Evolutionary conservation across 2,797 vertebrate species (phyloP).

Genomic region (Trachops cirrhosus): DNA sequence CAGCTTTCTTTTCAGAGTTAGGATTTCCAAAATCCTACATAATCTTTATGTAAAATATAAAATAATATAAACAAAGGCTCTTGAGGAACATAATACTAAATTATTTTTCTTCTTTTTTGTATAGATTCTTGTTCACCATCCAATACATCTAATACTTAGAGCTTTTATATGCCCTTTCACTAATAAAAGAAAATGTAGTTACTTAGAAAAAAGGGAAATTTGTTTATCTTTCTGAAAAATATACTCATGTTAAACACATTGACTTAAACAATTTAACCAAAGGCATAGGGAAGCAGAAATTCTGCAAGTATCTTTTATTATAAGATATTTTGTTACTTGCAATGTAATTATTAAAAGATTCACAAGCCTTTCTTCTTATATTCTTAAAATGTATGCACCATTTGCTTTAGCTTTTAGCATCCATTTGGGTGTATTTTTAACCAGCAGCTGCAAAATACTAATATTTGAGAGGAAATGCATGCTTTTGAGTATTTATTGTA

Average conservation of each 20-base stretch:
- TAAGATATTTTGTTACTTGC: background rate
- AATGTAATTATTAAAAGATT: background rate
- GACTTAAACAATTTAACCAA: slow-evolving; percentile 7
- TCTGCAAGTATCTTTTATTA: background rate
- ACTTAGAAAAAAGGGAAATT: background rate
- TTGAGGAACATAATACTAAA: background rate
- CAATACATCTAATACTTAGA: background rate
- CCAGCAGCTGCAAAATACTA: slow-evolving; percentile 40
- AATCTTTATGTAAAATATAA: background rate
- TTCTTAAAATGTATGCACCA: background rate
- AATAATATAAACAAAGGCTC: background rate
- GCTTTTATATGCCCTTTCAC: background rate
- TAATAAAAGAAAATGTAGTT: slow-evolving; percentile 31
- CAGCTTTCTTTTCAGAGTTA: slow-evolving; percentile 18
- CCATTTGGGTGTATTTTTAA: slow-evolving; percentile 24
- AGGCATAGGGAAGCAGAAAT: slow-evolving; percentile 8
- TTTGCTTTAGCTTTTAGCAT: background rate
- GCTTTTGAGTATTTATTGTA: background rate
- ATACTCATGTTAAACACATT: background rate
- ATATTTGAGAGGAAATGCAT: slow-evolving; percentile 28
- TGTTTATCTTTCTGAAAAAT: slow-evolving; percentile 25
- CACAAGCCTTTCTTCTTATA: background rate
- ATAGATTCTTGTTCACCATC: background rate
- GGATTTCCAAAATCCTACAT: background rate
- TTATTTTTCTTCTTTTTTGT: background rate